These are phyloP conservation scores for Podarcis lilfordi DNA, from an alignment of 2,797 vertebrate genomes.

Conservation along the genomic window DNA sequence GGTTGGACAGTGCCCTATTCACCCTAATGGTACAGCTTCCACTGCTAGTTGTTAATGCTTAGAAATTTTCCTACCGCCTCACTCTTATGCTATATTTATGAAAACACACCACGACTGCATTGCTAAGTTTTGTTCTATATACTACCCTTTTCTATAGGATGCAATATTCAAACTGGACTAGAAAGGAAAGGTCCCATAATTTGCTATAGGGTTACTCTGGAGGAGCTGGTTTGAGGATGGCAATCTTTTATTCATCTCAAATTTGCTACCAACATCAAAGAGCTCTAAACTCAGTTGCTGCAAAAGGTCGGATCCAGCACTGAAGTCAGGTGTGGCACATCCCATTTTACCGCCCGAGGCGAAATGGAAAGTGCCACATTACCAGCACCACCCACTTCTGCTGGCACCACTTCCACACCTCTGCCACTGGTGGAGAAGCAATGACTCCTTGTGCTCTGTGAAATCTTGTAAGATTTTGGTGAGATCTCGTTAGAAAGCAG, in stretches of 20 bases:
- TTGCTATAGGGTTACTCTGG: neutral
- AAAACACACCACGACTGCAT: neutral
- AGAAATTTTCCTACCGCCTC: constrained; percentile 65
- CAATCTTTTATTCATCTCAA: neutral
- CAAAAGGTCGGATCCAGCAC: accelerated
- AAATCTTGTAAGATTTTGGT: too few species aligned
- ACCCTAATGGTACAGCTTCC: too few species aligned
- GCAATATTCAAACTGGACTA: neutral
- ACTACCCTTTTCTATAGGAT: accelerated
- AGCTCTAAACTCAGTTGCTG: neutral
- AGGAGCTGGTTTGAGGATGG: neutral
- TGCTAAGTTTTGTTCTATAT: constrained; percentile 44
- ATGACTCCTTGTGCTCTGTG: too few species aligned
- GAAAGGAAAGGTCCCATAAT: neutral
- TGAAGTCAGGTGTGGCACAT: neutral
- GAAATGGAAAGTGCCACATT: too few species aligned
- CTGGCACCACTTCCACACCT: neutral
- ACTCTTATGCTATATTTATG: constrained; percentile 56
- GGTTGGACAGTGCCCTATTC: too few species aligned
- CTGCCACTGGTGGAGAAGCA: neutral
- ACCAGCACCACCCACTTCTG: too few species aligned
- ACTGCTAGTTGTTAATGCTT: constrained; percentile 39
- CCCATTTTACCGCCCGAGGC: too few species aligned
- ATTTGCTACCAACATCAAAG: neutral
- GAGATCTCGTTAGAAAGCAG: too few species aligned